Evolutionary conservation across 2,797 vertebrate species (phyloP), one percentile per base, ranked within the genome.

Genomic region (Acestrorhynchus altus): DNA sequence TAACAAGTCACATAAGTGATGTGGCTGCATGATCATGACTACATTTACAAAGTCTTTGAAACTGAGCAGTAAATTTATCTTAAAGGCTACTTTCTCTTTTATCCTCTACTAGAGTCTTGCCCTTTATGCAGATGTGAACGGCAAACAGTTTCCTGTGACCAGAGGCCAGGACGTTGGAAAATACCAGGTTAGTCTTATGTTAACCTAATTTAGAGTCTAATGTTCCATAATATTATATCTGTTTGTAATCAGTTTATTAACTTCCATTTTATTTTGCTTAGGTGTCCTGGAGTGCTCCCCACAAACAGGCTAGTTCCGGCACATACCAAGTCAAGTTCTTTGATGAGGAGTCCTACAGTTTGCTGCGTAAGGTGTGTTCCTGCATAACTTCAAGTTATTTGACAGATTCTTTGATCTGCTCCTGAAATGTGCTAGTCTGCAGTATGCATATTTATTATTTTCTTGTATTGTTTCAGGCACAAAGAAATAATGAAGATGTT

Each of bases 311-410:
- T 76, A 93, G 91, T 8, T 96, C 95, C 1, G 96, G 96, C 47
- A 96, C 95, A 52, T 96, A 97, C 44, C 94, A 95, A 83, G 96
- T 98, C 67, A 96, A 96, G 81, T 98, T 98, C 91, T 98, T 97
- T 0, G 96, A 98, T 4, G 96, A 98, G 82, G 96, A 98, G 79
- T 96, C 96, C 6, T 98, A 97, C 84, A 98, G 96, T 40, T 83
- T 93, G 49, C 88, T 98, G 77, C 93, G 96, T 72, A 97, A 97
- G 94, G 96, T 93, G 39, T 11, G 51, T 18, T 20, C 51, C 64
- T 66, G 0, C 0, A 1, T 52, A n/a, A n/a, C n/a, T n/a, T n/a
- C 18, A 49, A 74, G 59, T 1, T 63, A 75, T 54, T 49, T 1
- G 51, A 46, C 22, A 13, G 40, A 18, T 63, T 40, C 1, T 61